Conservation (phyloP, 2,888 invertebrate species). For the Protula sp. region DNA sequence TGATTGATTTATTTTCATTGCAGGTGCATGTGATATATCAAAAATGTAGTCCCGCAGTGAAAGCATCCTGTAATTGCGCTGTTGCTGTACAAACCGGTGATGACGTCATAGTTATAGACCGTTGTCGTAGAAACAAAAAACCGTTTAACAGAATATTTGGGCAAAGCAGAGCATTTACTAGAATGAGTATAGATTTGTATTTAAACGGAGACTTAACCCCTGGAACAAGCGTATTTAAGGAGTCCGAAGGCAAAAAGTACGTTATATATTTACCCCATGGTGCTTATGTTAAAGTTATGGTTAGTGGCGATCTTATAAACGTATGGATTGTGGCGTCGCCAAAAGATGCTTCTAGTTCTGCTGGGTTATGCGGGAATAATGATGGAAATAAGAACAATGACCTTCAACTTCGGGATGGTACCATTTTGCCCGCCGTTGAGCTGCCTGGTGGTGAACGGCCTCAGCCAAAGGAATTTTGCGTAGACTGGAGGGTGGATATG, state of each 20-base stretch:
- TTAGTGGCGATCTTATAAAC: constrained; percentile 8
- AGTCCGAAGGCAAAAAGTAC: constrained; percentile 13
- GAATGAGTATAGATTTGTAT: constrained; percentile 4
- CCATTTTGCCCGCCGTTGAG: not conserved
- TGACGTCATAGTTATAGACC: constrained; percentile 25
- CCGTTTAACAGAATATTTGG: not conserved
- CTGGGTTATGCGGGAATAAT: constrained; percentile 20
- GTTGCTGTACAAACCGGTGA: constrained; percentile 24
- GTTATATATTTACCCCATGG: constrained; percentile 18
- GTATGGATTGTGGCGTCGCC: constrained; percentile 17
- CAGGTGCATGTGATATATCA: constrained; percentile 24
- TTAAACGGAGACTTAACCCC: constrained; percentile 16
- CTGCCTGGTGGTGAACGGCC: not conserved
- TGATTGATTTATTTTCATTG: too few relatives aligned
- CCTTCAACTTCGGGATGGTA: constrained; percentile 12
- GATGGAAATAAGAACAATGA: constrained; percentile 15
- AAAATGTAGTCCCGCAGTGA: constrained; percentile 10
- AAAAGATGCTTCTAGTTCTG: constrained; percentile 4
- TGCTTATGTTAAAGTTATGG: constrained; percentile 9
- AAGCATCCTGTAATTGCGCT: constrained; percentile 27
- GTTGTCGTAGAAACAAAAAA: constrained; percentile 4
- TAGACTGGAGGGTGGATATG: constrained; percentile 26
- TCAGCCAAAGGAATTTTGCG: constrained; percentile 24
- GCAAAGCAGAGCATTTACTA: not conserved
- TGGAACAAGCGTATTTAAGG: constrained; percentile 14